Base-by-base conservation (phyloP, 2,113 vertebrate genomes). In the Tachysurus vachellii region DNA sequence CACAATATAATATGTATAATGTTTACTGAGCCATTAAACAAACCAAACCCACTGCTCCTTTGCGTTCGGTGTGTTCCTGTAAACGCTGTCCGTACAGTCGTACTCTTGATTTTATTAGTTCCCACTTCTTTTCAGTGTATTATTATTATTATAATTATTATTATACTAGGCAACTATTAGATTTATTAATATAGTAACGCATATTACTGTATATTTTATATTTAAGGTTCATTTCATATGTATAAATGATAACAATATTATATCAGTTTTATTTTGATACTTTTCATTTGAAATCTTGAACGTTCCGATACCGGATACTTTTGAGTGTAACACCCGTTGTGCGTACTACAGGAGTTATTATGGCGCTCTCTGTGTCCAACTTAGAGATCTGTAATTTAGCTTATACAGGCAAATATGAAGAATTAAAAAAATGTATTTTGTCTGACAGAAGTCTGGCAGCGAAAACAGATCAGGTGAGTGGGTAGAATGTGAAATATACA, bases 361-460 rank as follows among this genome's bases (percentile, higher is more conserved):
- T 98, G 98, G 97, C 95, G 87, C 91, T 90, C 0, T 89, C 92
- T 0, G 97, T 99, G 70, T 99, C 98, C 1, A 95, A 99, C 47
- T 91, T 99, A 61, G 95, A 95, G 85, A 90, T 98, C 26, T 99
- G 98, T 88, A 97, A 98, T 88, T 93, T 97, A 86, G 97, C 98
- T 23, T 99, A 96, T 86, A 87, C 86, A 12, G 98, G 98, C 0
- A 94, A 95, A n/a, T 93, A 97, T 86, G 97, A 98, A 5, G 92
- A 97, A 89, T 88, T 99, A 87, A 96, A 93, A 87, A 88, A 92
- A 61, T 93, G 92, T 50, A 94, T 99, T 84, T 92, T 95, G 86
- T 94, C 95, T 4, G 95, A 98, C 91, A 96, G 94, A 89, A 91
- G 94, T 5, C 92, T 97, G 85, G 96, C 96, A 23, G 95, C 93